Percentiles rank a stretch among this genome's conserved stretches.
phyloP scores from a whole-genome alignment of 1,140 invertebrate genomes.

The Latrodectus geometricus region DNA sequence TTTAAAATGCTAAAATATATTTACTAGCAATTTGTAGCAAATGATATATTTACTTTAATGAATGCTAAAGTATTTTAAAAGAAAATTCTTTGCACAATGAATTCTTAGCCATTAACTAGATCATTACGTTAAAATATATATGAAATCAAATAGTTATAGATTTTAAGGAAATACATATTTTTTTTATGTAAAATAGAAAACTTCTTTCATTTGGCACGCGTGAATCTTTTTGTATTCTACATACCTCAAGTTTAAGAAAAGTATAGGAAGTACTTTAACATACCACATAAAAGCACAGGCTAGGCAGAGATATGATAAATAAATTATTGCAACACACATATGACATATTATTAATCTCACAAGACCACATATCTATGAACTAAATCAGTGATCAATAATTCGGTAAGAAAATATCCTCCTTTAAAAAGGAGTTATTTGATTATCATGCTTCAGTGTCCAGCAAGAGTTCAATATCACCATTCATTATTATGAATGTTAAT shows the following conservation, averaged over 20 bases:
- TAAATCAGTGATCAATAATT: constrained; percentile 52
- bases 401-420: constrained; percentile 47
- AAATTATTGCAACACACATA: constrained; percentile 45
- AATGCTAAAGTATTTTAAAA: too few relatives aligned
- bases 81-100: too few relatives aligned
- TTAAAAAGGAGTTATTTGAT: constrained; percentile 6
- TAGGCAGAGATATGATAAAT: constrained; percentile 21
- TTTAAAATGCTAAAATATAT: too few relatives aligned
- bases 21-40: too few relatives aligned
- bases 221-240: background rate
- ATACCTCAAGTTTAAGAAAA: constrained; percentile 6
- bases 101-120: too few relatives aligned
- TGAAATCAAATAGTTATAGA: too few relatives aligned
- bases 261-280: background rate
- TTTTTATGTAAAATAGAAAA: too few relatives aligned
- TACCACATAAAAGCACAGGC: background rate
- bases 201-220: too few relatives aligned
- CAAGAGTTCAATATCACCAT: constrained; percentile 38
- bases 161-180: too few relatives aligned
- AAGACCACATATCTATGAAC: constrained; percentile 33
- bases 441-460: too few relatives aligned
- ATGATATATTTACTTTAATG: too few relatives aligned
- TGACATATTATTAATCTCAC: constrained; percentile 52
- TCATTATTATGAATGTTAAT: background rate
- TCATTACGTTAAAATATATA: too few relatives aligned